Base-by-base conservation (phyloP, 1,140 invertebrate species). In the Bathynomus jamesi region DNA sequence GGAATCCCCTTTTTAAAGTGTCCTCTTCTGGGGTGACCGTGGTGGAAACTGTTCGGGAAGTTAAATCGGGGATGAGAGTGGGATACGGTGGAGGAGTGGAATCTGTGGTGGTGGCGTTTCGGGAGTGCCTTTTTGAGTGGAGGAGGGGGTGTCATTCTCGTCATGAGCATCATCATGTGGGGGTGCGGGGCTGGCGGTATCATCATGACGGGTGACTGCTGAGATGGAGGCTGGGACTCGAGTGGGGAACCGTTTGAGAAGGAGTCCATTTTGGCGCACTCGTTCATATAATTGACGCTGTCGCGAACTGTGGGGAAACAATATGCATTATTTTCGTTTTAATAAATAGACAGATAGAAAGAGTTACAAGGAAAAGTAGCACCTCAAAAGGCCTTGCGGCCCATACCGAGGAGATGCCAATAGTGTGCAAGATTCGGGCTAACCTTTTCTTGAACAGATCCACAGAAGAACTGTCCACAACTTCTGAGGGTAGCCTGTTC, bases 1-100 rank as follows among this genome's bases (percentile, higher is more conserved):
- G 78, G 78, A 27, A 78, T 76, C 29, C 74, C 74, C 40, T 77
- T 75, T 28, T 74, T 67, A 30, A 78, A 27, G 70, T 60, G 17
- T 60, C 67, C 32, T 27, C 27, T 11, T 31, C 32, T 29, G 30
- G 65, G 29, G 53, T 69, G 46, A 40, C 65, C 61, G 63, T 29
- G 28, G 3, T 32, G 61, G 53, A 30, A 53, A 69, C 67, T 40
- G 66, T 66, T 46, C 31, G 67, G 62, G 32, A 53, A 28, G 61
- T 70, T 66, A 17, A 61, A 64, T 28, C 28, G 64, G 40, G 29
- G 65, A 61, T 61, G 62, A 29, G 61, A 31, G 17, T 28, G 46
- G 27, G 67, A 65, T 27, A 65, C 63, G 24, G 65, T 31, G 2
- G 69, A 65, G 40, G 67, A 63, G 62, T 30, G 27, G 46, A 31